Percentiles rank a stretch among this genome's conserved stretches.
Conservation (phyloP, 2,797 vertebrate genomes). For the Ispidina picta region DNA sequence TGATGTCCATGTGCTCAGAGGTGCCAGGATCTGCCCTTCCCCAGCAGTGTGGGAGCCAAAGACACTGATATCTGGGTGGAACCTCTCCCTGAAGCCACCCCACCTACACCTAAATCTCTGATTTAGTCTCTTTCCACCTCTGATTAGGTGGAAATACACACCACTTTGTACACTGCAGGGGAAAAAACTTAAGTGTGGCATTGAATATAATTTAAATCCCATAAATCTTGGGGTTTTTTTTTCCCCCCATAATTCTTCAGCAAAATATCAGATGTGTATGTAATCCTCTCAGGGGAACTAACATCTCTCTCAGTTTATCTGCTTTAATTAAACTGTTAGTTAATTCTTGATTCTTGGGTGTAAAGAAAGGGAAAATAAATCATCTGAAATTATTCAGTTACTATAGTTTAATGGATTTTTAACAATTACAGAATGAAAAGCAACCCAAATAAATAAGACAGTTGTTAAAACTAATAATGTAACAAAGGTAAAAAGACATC, state of each 20-base stretch:
- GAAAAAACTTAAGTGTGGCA: not conserved
- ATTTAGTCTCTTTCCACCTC: too few relatives aligned
- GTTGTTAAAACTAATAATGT: slow-evolving; percentile 45
- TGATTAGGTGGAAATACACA: not conserved
- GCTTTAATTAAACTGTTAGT: slow-evolving; percentile 62
- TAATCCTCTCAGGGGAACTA: slow-evolving; percentile 5
- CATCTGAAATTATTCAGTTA: not conserved
- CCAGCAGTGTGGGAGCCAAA: rapidly evolving
- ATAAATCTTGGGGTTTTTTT: not conserved
- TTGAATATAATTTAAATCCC: not conserved
- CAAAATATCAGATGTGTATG: slow-evolving; percentile 33
- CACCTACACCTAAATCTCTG: rapidly evolving
- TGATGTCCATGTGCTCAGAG: not conserved
- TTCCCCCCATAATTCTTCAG: not conserved
- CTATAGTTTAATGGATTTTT: slow-evolving; percentile 28
- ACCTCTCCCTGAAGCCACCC: not conserved
- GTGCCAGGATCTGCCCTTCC: rapidly evolving
- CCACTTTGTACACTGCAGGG: not conserved
- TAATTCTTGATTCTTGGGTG: slow-evolving; percentile 20
- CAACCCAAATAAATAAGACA: slow-evolving; percentile 6
- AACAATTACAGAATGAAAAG: slow-evolving; percentile 12
- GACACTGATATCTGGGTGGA: not conserved
- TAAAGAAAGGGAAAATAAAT: not conserved
- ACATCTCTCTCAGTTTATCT: slow-evolving; percentile 42
- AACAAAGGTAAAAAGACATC: slow-evolving; percentile 37